phyloP scores from a whole-genome alignment of 2,888 invertebrate species.

The Habrosyne pyritoides region DNA sequence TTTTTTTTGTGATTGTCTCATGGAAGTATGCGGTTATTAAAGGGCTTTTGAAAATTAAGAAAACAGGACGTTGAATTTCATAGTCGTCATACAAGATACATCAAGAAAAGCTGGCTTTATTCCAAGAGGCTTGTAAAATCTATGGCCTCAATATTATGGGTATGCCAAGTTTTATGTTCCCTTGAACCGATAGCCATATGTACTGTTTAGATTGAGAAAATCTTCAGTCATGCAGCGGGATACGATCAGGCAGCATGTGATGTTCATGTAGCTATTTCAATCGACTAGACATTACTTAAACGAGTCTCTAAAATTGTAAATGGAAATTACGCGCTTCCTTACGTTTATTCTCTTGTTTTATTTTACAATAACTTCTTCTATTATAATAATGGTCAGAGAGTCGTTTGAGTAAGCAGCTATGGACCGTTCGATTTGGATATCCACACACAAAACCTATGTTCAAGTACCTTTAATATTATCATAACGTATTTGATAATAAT shows the following conservation, averaged over 20 bases:
- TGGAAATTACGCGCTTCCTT: too few relatives aligned
- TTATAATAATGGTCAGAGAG: too few relatives aligned
- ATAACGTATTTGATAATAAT: too few relatives aligned
- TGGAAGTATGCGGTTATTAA: not conserved
- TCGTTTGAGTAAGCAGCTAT: too few relatives aligned
- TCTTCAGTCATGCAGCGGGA: not conserved
- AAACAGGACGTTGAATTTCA: not conserved
- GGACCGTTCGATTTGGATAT: too few relatives aligned
- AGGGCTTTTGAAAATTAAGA: not conserved
- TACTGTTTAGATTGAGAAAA: not conserved
- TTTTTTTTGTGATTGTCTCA: constrained; percentile 12
- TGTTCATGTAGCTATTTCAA: not conserved
- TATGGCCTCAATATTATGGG: not conserved
- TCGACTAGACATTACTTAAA: not conserved
- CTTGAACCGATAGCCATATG: not conserved
- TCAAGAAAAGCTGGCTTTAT: not conserved
- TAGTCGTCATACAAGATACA: not conserved
- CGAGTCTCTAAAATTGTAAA: too few relatives aligned
- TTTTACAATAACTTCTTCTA: too few relatives aligned
- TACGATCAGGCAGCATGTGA: too few relatives aligned
- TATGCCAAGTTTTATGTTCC: not conserved
- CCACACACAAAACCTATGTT: too few relatives aligned
- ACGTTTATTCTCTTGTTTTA: too few relatives aligned
- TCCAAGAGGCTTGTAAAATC: not conserved
- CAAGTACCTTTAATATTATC: too few relatives aligned